Conservation (phyloP, 2,888 invertebrate genomes). For the Colostygia pectinataria region DNA sequence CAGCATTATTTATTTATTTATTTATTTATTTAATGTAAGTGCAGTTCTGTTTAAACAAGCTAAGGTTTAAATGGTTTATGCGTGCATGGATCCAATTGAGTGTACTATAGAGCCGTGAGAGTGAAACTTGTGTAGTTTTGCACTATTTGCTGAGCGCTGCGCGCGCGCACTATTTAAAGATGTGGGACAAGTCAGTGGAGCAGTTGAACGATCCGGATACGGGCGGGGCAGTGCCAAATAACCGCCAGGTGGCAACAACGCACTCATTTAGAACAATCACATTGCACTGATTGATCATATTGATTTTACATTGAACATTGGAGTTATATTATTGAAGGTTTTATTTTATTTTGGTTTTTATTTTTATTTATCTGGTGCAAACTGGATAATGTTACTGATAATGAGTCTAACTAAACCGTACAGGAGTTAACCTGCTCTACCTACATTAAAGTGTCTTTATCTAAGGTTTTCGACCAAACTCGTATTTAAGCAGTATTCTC, state of each 20-base stretch:
- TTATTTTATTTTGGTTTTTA: too few species aligned
- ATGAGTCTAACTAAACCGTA: too few species aligned
- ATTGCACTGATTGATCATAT: constrained; percentile 13
- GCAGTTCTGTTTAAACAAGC: background rate
- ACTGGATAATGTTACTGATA: too few species aligned
- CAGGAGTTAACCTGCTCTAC: too few species aligned
- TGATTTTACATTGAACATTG: background rate
- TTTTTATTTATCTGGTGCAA: too few species aligned
- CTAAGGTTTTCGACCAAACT: too few species aligned
- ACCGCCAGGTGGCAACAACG: constrained; percentile 54
- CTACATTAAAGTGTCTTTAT: too few species aligned
- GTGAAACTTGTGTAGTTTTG: constrained; percentile 9
- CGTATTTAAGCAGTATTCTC: too few species aligned
- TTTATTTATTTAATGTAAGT: too few species aligned
- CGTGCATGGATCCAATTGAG: background rate
- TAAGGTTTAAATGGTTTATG: background rate
- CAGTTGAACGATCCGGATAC: constrained; percentile 42
- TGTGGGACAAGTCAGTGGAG: constrained; percentile 67
- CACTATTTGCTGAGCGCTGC: constrained; percentile 32
- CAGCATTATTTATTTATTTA: too few species aligned
- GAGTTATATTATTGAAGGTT: background rate
- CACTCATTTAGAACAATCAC: constrained; percentile 42
- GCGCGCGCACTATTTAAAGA: constrained; percentile 60
- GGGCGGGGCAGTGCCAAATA: constrained; percentile 44
- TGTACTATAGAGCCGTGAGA: background rate